A percentile compares a stretch with the other conserved stretches of the same genome.
phyloP scores from a whole-genome alignment of 2,113 vertebrate genomes.

The Cyanoderma ruficeps region DNA sequence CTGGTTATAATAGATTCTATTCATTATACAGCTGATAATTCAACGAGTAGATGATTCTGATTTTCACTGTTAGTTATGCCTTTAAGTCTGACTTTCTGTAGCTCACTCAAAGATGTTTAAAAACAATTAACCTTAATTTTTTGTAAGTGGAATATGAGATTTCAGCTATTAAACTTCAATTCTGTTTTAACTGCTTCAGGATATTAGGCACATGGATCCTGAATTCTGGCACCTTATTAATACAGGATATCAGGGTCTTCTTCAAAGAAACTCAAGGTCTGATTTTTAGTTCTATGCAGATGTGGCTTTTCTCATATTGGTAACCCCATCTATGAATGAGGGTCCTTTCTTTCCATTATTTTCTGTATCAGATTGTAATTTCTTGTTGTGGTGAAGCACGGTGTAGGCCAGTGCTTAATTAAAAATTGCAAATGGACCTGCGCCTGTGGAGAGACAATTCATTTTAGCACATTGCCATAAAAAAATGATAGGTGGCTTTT shows the following conservation, averaged over 20 bases:
- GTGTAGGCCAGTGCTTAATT: background rate
- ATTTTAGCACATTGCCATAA: background rate
- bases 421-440: background rate
- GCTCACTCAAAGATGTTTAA: background rate
- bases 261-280: background rate
- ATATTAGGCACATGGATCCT: accelerated
- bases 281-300: background rate
- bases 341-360: background rate
- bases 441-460: background rate
- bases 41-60: background rate
- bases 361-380: background rate
- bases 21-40: slow-evolving; percentile 18
- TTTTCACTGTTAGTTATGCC: background rate
- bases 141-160: background rate
- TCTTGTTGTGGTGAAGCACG: background rate
- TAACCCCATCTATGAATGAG: background rate
- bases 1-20: background rate
- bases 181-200: background rate
- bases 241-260: background rate
- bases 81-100: background rate
- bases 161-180: slow-evolving; percentile 19
- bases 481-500: background rate
- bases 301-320: background rate
- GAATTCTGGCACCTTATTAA: background rate
- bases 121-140: slow-evolving; percentile 42